Conservation (phyloP, 1,140 invertebrate genomes). For the Bombus consobrinus region DNA sequence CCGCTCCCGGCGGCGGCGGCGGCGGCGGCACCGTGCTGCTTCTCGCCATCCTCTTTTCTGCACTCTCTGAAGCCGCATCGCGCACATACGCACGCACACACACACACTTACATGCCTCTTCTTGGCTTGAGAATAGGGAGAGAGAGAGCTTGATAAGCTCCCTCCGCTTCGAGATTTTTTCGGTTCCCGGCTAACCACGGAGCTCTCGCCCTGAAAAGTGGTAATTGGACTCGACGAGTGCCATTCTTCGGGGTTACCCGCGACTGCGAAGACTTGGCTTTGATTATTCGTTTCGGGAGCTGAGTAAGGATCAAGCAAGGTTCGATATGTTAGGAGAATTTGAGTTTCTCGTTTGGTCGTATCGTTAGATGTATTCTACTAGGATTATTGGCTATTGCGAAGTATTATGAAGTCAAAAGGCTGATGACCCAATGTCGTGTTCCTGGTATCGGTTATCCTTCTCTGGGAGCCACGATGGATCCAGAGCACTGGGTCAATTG, state of each 20-base stretch:
- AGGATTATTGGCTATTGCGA: too few species aligned
- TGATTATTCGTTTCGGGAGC: background rate
- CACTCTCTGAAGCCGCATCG: slow-evolving; percentile 27
- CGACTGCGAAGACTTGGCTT: background rate
- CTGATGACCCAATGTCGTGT: background rate
- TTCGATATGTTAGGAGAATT: background rate
- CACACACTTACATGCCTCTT: background rate
- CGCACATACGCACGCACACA: background rate
- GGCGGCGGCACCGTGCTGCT: background rate
- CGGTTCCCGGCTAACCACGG: slow-evolving; percentile 36
- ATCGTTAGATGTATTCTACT: too few species aligned
- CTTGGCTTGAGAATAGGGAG: background rate
- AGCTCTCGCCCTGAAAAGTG: slow-evolving; percentile 5
- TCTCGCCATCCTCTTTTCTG: slow-evolving; percentile 30
- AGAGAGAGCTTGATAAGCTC: slow-evolving; percentile 45
- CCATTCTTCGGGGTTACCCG: slow-evolving; percentile 1
- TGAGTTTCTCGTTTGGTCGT: too few species aligned
- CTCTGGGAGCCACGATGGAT: background rate
- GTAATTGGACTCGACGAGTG: slow-evolving; percentile 42
- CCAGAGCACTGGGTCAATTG: slow-evolving; percentile 22
- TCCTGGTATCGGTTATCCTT: background rate
- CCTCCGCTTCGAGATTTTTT: slow-evolving; percentile 50
- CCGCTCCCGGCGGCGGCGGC: slow-evolving; percentile 31
- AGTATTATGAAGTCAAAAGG: background rate
- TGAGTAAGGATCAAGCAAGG: background rate